Evolutionary conservation across 2,113 vertebrate species (phyloP).

Genomic region (Lasiurus cinereus): DNA sequence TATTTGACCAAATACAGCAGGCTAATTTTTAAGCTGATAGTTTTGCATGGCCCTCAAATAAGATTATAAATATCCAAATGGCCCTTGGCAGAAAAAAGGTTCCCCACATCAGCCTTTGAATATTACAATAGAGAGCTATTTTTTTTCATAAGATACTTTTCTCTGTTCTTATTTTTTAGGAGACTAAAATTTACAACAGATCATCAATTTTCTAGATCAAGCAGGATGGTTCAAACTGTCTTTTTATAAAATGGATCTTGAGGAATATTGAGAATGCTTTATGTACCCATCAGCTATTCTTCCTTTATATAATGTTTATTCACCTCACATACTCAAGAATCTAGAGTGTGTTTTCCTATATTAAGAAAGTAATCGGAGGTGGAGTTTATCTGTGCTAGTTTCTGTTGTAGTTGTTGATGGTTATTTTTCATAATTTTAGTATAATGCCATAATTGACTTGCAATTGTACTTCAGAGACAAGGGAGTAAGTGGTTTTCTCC

Average conservation of each 20-base stretch:
- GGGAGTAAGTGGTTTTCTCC: constrained; percentile 16
- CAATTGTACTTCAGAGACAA: background rate
- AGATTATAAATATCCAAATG: no score
- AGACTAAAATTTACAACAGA: background rate
- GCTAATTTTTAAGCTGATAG: no score
- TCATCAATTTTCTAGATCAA: constrained; percentile 1
- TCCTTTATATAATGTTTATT: background rate
- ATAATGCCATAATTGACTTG: background rate
- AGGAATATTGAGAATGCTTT: background rate
- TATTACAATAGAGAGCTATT: background rate
- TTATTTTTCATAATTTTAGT: constrained; percentile 27
- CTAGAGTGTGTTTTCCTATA: background rate
- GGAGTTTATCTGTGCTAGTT: background rate
- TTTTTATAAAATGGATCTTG: constrained; percentile 13
- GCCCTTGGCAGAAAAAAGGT: no score
- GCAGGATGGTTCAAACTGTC: background rate
- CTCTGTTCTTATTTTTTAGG: background rate
- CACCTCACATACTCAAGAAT: background rate
- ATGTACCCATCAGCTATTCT: background rate
- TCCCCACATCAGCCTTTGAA: background rate
- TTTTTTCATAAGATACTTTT: background rate
- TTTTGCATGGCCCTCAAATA: no score
- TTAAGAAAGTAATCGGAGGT: background rate
- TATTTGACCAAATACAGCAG: no score
- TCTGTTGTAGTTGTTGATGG: background rate